Percentiles rank a stretch among this genome's conserved stretches.
These are phyloP conservation scores for Mustela nigripes DNA, from an alignment of 2,113 vertebrate species.

Conservation along the genomic window DNA sequence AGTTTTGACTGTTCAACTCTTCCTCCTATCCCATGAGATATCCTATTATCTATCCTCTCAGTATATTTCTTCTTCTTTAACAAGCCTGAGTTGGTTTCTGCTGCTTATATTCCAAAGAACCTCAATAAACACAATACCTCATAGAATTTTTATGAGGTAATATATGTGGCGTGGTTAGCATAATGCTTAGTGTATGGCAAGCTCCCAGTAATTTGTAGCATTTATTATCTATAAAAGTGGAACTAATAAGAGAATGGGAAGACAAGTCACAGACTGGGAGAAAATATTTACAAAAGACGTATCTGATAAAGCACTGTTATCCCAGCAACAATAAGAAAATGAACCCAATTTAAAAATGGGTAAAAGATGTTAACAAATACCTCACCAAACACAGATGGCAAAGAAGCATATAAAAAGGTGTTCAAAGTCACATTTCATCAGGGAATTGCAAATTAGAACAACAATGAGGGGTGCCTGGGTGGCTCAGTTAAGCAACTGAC, in stretches of 20 bases:
- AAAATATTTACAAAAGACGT: neutral
- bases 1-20: neutral
- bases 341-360: neutral
- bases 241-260: neutral
- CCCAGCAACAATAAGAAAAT: constrained; percentile 25
- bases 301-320: neutral
- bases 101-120: neutral
- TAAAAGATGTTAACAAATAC: neutral
- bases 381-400: neutral
- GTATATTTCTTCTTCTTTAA: neutral
- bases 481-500: neutral
- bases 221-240: constrained; percentile 1
- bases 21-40: neutral
- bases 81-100: neutral
- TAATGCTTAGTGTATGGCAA: neutral
- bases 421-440: neutral
- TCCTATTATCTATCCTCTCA: neutral
- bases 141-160: neutral
- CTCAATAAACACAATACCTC: neutral
- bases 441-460: neutral
- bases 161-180: neutral
- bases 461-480: neutral
- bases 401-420: neutral
- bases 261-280: neutral
- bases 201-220: neutral